Conservation (phyloP, 2,797 vertebrate genomes). For the Rachycentron canadum region DNA sequence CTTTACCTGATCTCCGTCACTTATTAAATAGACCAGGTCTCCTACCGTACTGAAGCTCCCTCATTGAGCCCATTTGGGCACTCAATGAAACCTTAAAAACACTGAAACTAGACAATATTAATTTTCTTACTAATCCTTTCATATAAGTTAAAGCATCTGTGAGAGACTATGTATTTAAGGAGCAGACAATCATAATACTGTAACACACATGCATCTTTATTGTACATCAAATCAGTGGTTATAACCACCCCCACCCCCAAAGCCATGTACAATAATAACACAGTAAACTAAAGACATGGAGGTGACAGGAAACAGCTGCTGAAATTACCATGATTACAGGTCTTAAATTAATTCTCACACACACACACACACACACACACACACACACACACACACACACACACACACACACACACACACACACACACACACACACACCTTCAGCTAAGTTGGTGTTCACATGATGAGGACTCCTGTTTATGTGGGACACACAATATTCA, state of each 20-base stretch:
- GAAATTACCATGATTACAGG: constrained; percentile 11
- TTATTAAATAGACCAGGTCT: too few species aligned
- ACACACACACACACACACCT: too few species aligned
- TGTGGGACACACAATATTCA: not conserved
- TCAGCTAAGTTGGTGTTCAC: not conserved
- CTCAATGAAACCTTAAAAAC: too few species aligned
- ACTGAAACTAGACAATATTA: too few species aligned
- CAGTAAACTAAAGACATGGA: constrained; percentile 1
- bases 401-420: too few species aligned
- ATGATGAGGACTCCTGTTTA: not conserved
- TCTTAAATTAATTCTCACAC: not conserved
- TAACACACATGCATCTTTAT: constrained; percentile 74
- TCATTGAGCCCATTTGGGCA: too few species aligned
- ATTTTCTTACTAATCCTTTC: too few species aligned
- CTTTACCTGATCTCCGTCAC: too few species aligned
- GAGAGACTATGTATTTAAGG: too few species aligned
- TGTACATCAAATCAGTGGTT: constrained; percentile 60
- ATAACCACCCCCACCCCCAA: not conserved
- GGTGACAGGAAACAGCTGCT: constrained; percentile 2
- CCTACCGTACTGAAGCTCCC: too few species aligned
- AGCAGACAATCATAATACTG: not conserved
- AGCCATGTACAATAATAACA: not conserved
- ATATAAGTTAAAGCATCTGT: too few species aligned
- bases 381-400: too few species aligned
- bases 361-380: not conserved